These are phyloP conservation scores for Beaufortia kweichowensis DNA, from an alignment of 2,113 vertebrate genomes.

Conservation along the genomic window DNA sequence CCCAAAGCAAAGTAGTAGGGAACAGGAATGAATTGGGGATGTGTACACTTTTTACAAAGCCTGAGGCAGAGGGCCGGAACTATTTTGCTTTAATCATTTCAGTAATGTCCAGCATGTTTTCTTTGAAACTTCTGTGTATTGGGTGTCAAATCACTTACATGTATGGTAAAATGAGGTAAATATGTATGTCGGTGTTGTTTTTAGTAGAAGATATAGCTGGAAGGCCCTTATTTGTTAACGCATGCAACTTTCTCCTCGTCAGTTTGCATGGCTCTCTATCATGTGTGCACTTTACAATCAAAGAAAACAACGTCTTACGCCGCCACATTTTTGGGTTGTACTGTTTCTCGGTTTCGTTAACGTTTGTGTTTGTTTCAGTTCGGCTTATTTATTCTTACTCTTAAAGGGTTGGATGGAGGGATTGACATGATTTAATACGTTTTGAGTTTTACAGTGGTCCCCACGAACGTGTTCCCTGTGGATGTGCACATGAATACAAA, in stretches of 20 bases:
- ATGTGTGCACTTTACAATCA: constrained; percentile 59
- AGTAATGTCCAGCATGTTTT: constrained; percentile 63
- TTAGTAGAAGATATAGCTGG: constrained; percentile 50
- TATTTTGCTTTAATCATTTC: constrained; percentile 45
- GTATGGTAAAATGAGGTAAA: constrained; percentile 53
- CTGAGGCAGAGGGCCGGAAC: constrained; percentile 39
- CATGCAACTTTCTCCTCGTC: constrained; percentile 73
- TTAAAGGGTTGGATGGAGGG: constrained; percentile 3
- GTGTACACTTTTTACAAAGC: constrained; percentile 27
- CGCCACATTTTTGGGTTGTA: constrained; percentile 24
- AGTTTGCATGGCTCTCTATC: constrained; percentile 74
- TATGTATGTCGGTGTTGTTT: constrained; percentile 60
- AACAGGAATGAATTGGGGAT: constrained; percentile 31
- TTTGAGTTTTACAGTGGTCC: constrained; percentile 13
- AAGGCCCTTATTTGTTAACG: constrained; percentile 63
- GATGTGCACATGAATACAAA: constrained; percentile 30
- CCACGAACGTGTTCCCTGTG: constrained; percentile 33
- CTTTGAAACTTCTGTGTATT: constrained; percentile 50
- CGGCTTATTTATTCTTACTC: not conserved
- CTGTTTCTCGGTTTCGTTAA: not conserved
- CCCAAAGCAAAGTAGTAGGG: constrained; percentile 24
- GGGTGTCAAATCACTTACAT: constrained; percentile 51
- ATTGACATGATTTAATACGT: not conserved
- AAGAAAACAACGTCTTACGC: constrained; percentile 40
- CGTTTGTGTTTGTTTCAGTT: constrained; percentile 46